A percentile compares a stretch with the other conserved stretches of the same genome.
Conservation (phyloP, 2,113 vertebrate species). For the Apteryx mantelli region DNA sequence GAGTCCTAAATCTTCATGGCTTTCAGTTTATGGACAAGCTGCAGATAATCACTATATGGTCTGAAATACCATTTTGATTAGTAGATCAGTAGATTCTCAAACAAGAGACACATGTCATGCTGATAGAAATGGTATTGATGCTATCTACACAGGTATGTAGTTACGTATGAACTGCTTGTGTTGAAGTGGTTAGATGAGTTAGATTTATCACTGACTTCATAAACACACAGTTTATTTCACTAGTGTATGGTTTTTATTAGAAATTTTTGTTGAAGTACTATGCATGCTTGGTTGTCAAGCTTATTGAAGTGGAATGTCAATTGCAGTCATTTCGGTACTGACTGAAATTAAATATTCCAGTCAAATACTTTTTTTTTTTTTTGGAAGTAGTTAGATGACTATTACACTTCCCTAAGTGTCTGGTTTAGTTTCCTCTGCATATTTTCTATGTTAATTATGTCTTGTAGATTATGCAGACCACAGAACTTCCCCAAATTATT, state of each 20-base stretch:
- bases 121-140: neutral
- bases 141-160: neutral
- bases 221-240: neutral
- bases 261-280: neutral
- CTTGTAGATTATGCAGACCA: neutral
- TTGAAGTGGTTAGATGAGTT: neutral
- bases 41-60: neutral
- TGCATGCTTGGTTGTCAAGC: neutral
- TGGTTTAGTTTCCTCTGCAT: slow-evolving; percentile 27
- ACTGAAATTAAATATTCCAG: neutral
- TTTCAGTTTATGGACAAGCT: neutral
- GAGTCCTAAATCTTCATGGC: neutral
- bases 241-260: neutral
- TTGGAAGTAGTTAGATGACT: neutral
- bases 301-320: neutral
- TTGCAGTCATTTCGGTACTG: neutral
- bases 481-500: neutral
- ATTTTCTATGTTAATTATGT: neutral
- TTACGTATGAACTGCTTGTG: neutral
- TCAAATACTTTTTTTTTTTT: neutral
- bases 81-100: neutral
- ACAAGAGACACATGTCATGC: neutral
- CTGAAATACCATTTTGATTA: neutral
- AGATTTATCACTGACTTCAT: neutral
- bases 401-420: neutral